Percentiles rank a stretch among this genome's conserved stretches.
Conservation (phyloP, 1,140 invertebrate species). For the Steinernema feltiae region DNA sequence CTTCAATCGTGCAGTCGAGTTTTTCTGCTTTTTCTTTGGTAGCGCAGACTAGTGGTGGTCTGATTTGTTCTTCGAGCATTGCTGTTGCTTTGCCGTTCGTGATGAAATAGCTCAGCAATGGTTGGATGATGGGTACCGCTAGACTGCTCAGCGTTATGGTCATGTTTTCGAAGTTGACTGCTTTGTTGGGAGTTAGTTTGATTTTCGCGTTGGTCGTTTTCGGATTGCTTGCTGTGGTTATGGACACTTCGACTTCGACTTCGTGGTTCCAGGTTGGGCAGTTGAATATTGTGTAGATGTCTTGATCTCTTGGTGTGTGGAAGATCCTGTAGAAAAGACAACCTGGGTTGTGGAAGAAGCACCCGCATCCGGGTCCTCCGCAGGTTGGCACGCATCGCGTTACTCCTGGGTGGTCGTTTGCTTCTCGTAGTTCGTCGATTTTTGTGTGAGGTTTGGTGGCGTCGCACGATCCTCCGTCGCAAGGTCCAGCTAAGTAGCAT, state of each 20-base stretch:
- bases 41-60: neutral
- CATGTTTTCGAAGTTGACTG: neutral
- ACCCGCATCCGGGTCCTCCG: neutral
- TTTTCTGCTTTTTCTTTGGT: neutral
- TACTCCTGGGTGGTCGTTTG: neutral
- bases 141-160: neutral
- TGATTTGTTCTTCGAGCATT: neutral
- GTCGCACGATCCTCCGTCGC: neutral
- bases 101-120: neutral
- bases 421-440: neutral
- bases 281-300: neutral
- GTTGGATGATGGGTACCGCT: neutral
- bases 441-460: neutral
- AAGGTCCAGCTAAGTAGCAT: neutral
- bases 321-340: neutral
- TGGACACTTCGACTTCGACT: neutral
- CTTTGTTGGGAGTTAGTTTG: neutral
- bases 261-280: neutral
- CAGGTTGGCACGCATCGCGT: neutral
- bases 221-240: neutral
- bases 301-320: neutral
- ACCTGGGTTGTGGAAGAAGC: neutral
- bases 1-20: neutral
- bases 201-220: neutral
- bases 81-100: neutral